Conservation (phyloP, 2,888 invertebrate genomes). For the Calliphora vomitoria region DNA sequence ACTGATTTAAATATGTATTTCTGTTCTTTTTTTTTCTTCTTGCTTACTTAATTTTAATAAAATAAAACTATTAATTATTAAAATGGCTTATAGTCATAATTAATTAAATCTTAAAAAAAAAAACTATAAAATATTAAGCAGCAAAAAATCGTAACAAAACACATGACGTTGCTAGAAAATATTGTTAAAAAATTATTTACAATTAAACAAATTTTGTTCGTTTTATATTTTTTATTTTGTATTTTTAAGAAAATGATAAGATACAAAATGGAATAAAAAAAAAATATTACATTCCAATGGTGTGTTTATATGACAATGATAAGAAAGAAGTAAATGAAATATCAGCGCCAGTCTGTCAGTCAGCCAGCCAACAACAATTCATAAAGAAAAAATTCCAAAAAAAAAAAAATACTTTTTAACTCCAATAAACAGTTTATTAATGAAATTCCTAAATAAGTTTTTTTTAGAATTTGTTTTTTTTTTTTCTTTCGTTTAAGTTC, state of each 20-base stretch:
- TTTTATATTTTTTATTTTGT: neutral
- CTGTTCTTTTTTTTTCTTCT: neutral
- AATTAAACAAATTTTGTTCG: constrained; percentile 24
- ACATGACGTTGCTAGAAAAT: constrained; percentile 36
- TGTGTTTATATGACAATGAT: constrained; percentile 64
- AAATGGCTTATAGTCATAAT: constrained; percentile 33
- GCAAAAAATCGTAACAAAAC: constrained; percentile 34
- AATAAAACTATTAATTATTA: constrained; percentile 36
- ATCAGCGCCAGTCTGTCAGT: constrained; percentile 25
- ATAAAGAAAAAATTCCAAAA: constrained; percentile 14
- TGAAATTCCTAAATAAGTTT: constrained; percentile 52
- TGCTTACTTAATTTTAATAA: constrained; percentile 4
- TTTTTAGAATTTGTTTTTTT: constrained; percentile 2
- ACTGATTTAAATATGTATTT: constrained; percentile 25
- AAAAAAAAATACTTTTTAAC: constrained; percentile 5
- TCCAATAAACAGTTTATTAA: constrained; percentile 54
- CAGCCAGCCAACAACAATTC: neutral
- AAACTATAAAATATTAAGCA: neutral
- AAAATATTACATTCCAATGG: constrained; percentile 65
- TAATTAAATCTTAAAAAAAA: constrained; percentile 26
- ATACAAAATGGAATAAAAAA: constrained; percentile 48
- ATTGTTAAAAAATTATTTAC: constrained; percentile 27
- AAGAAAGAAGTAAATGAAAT: constrained; percentile 50
- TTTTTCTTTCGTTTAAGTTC: neutral
- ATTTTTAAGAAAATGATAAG: constrained; percentile 55